phyloP scores from a whole-genome alignment of 2,113 vertebrate species.

The Sapajus apella region DNA sequence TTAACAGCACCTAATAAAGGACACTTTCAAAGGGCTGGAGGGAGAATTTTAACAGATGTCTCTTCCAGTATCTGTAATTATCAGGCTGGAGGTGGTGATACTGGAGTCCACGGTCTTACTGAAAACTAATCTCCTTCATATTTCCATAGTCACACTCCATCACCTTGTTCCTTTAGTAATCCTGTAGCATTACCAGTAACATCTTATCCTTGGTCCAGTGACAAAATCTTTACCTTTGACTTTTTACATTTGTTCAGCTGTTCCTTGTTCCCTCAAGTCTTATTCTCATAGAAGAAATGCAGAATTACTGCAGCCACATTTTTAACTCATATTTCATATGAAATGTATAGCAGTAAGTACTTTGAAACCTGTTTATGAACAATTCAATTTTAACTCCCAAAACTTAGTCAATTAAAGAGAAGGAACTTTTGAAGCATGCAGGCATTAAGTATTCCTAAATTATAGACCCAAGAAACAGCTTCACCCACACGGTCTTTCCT shows the following conservation, averaged over 20 bases:
- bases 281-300: conserved; percentile 2
- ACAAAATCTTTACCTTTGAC: not conserved
- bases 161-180: not conserved
- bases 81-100: too few species aligned
- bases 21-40: too few species aligned
- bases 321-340: not conserved
- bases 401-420: not conserved
- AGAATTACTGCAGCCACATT: not conserved
- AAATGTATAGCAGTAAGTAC: not conserved
- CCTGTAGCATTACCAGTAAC: not conserved
- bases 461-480: not conserved
- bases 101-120: too few species aligned
- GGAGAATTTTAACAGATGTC: too few species aligned
- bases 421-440: not conserved
- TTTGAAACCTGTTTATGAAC: not conserved
- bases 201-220: not conserved
- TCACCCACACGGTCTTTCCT: not conserved
- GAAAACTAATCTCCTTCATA: not conserved
- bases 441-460: not conserved
- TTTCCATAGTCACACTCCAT: not conserved
- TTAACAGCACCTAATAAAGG: too few species aligned
- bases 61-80: too few species aligned
- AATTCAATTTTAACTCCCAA: not conserved
- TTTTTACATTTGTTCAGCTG: not conserved
- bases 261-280: not conserved